A percentile compares a stretch with the other conserved stretches of the same genome.
phyloP scores from a whole-genome alignment of 1,140 invertebrate genomes.

The Dreissena polymorpha region DNA sequence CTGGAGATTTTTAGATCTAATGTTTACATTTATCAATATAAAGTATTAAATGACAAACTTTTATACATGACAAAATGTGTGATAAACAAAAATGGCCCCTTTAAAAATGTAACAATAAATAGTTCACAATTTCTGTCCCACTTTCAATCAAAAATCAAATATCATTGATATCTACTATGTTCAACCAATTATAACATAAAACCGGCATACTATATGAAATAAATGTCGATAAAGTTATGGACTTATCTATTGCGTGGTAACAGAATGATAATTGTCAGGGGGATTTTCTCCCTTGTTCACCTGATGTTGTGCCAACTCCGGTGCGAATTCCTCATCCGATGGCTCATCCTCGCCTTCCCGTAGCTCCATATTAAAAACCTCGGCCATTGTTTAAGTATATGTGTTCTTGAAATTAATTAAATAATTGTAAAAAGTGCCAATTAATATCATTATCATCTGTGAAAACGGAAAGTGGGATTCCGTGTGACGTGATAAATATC shows the following conservation, averaged over 20 bases:
- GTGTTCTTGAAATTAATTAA: constrained; percentile 9
- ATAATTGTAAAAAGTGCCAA: constrained; percentile 23
- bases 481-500: constrained; percentile 51
- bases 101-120: too few species aligned
- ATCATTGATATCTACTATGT: too few species aligned
- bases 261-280: constrained; percentile 5
- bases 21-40: too few species aligned
- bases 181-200: too few species aligned
- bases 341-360: constrained; percentile 86
- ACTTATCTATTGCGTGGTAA: constrained; percentile 1
- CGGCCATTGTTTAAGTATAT: constrained; percentile 71
- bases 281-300: constrained; percentile 44
- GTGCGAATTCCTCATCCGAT: constrained; percentile 81
- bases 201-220: too few species aligned
- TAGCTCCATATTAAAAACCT: constrained; percentile 94
- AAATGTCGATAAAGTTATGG: too few species aligned
- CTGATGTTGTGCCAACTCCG: constrained; percentile 56
- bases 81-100: too few species aligned
- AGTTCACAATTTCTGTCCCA: too few species aligned
- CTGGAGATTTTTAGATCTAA: too few species aligned
- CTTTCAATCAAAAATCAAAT: too few species aligned
- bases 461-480: constrained; percentile 59
- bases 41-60: too few species aligned
- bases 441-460: constrained; percentile 32
- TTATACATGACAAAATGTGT: too few species aligned